Conservation (phyloP, 2,888 invertebrate species). For the Nomada ruficornis region DNA sequence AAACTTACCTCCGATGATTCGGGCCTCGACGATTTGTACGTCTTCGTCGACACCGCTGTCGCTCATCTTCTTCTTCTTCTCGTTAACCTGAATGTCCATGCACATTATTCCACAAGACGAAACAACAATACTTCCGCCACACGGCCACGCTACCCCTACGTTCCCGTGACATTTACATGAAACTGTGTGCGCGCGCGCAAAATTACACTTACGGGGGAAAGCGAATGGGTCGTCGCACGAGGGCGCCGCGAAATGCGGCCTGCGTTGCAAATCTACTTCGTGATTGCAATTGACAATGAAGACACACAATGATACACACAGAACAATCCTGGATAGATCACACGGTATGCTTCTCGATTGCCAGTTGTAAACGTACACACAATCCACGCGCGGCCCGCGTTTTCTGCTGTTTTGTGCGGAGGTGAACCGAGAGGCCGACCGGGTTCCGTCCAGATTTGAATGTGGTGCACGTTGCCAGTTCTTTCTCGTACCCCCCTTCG, state of each 20-base stretch:
- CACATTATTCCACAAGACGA: conserved; percentile 81
- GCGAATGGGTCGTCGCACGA: conserved; percentile 63
- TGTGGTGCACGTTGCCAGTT: conserved; percentile 83
- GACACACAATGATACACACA: conserved; percentile 6
- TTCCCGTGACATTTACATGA: conserved; percentile 80
- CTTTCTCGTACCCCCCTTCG: conserved; percentile 69
- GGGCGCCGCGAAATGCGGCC: conserved; percentile 63
- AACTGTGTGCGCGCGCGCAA: conserved; percentile 56
- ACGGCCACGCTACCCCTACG: conserved; percentile 71
- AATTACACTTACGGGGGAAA: conserved; percentile 49
- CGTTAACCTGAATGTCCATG: conserved; percentile 82
- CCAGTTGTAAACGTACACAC: conserved; percentile 20
- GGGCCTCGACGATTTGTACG: conserved; percentile 81
- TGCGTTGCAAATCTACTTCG: conserved; percentile 15
- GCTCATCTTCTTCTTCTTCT: conserved; percentile 81
- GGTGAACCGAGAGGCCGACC: conserved; percentile 71
- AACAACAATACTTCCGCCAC: conserved; percentile 71
- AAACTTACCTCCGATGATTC: conserved; percentile 79
- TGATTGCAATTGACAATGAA: conserved; percentile 18
- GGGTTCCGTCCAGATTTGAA: conserved; percentile 81
- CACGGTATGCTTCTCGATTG: conserved; percentile 1
- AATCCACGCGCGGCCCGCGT: conserved; percentile 59
- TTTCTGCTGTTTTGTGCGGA: conserved; percentile 71
- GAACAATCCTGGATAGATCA: background rate
- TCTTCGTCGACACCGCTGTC: conserved; percentile 81